Base-by-base conservation (phyloP, 1,140 invertebrate genomes). In the Acromyrmex echinatior region DNA sequence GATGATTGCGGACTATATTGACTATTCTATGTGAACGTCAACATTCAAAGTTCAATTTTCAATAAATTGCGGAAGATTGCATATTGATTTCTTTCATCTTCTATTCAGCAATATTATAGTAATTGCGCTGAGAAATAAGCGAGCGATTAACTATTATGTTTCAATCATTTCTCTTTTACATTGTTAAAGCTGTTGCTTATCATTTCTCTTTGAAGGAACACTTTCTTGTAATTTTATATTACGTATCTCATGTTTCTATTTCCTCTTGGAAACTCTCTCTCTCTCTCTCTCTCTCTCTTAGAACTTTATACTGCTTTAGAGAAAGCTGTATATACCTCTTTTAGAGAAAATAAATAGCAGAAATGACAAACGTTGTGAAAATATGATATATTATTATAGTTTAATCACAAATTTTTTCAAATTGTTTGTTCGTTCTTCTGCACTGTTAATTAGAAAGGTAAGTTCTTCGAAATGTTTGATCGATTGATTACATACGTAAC, bases 61-160 rank as follows among this genome's bases (percentile, higher is more conserved):
- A 6, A 28, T 18, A 35, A 58, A 39, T 35, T 60, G 6, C 31
- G 5, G 14, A 16, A 60, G 31, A 56, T 60, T 60, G 60, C 6
- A 45, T 76, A 76, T 39, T 14, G 53, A 76, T 76, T 60, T 21
- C 5, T 76, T 76, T 16, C 31, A 56, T 60, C 0, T 18, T n/a
- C 35, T 49, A n/a, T 39, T 21, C 35, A 56, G n/a, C 10, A 76
- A 60, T 3, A 60, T 14, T 21, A 39, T 31, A 6, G 14, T 39
- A 60, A 39, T 21, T 39, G n/a, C 12, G 4, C n/a, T 14, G 5
- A 49, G 31, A 1, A 21, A 39, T 60, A 76, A 60, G n/a, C 4
- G 10, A 12, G 3, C 10, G 28, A 58, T 58, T 74, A n/a, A 9
- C 28, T 74, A 1, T 18, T n/a, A 2, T 68, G 66, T 45, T 21